Conservation (phyloP, 2,797 vertebrate genomes). For the Poecilia gillii region DNA sequence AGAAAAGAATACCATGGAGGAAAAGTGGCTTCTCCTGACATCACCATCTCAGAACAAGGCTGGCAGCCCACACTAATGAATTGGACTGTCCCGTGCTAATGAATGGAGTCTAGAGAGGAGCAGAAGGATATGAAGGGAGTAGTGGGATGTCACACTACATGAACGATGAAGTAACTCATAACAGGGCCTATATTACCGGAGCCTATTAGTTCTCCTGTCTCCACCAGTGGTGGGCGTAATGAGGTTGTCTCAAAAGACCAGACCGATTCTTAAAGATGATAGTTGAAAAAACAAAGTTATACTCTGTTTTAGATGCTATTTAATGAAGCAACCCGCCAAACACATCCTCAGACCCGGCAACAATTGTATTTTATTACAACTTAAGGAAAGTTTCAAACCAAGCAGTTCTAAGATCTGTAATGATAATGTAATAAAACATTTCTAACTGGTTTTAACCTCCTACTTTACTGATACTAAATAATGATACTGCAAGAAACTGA, state of each 20-base stretch:
- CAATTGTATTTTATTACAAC: background rate
- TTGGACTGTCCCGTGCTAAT: slow-evolving; percentile 73
- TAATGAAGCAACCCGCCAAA: slow-evolving; percentile 4
- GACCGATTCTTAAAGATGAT: slow-evolving; percentile 46
- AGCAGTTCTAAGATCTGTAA: background rate
- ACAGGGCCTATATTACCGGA: slow-evolving; percentile 62
- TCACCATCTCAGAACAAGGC: slow-evolving; percentile 51
- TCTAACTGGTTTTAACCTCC: background rate
- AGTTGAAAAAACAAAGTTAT: slow-evolving; percentile 7
- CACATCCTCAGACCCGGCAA: background rate
- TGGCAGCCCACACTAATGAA: slow-evolving; percentile 68
- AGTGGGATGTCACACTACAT: slow-evolving; percentile 67
- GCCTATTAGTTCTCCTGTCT: slow-evolving; percentile 72
- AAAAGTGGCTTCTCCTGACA: slow-evolving; percentile 35
- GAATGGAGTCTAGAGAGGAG: slow-evolving; percentile 68
- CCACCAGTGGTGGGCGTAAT: slow-evolving; percentile 67
- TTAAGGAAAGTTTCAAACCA: background rate
- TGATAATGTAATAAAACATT: background rate
- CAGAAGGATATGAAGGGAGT: slow-evolving; percentile 71
- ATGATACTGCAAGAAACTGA: background rate
- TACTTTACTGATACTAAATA: background rate
- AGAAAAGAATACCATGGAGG: slow-evolving; percentile 7
- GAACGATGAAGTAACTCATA: slow-evolving; percentile 75
- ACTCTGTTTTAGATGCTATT: slow-evolving; percentile 3
- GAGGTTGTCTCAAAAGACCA: slow-evolving; percentile 56